phyloP scores from a whole-genome alignment of 2,888 invertebrate genomes.

The Microplitis deprimator region DNA sequence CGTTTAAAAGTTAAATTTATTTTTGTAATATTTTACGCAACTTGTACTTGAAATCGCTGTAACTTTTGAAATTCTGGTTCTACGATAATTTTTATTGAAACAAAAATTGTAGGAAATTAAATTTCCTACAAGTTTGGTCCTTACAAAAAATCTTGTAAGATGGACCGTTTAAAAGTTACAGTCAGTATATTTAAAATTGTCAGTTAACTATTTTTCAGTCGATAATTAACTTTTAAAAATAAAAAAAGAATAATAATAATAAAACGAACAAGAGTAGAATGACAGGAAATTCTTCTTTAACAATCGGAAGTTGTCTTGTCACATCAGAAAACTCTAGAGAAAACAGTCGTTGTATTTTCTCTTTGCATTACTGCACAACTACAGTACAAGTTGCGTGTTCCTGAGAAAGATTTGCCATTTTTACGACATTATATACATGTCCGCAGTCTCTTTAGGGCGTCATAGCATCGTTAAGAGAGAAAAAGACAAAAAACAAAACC shows the following conservation, averaged over 20 bases:
- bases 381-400: constrained; percentile 24
- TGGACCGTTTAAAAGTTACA: not conserved
- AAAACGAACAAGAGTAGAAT: constrained; percentile 24
- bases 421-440: constrained; percentile 2
- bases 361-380: constrained; percentile 15
- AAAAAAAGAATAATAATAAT: constrained; percentile 3
- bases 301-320: constrained; percentile 44
- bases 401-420: constrained; percentile 14
- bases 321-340: constrained; percentile 43
- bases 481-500: constrained; percentile 7
- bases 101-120: not conserved
- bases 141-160: not conserved
- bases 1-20: too few relatives aligned
- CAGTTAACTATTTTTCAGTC: too few relatives aligned
- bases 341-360: constrained; percentile 39
- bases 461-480: not conserved
- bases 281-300: constrained; percentile 32
- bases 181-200: not conserved
- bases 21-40: too few relatives aligned
- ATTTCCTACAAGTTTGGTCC: not conserved
- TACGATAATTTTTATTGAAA: not conserved
- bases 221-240: not conserved
- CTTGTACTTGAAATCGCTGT: not conserved
- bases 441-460: not conserved
- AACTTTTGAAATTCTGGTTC: not conserved